Evolutionary conservation across 2,113 vertebrate species (phyloP).

Genomic region (Oostethus manadensis): DNA sequence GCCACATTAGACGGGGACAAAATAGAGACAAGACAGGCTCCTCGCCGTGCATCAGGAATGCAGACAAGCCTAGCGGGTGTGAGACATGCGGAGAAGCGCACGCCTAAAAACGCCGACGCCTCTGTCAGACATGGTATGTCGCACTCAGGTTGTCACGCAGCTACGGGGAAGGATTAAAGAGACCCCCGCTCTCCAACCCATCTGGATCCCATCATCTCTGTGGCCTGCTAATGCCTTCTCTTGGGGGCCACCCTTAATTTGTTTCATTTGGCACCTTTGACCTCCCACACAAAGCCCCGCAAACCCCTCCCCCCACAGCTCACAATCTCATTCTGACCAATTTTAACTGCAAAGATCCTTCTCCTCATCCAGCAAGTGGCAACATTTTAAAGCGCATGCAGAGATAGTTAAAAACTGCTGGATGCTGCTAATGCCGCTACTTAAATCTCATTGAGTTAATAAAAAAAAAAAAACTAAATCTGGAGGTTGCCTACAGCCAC

Average conservation of each 20-base stretch:
- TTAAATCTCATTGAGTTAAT: too few relatives aligned
- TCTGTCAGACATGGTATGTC: conserved; percentile 27
- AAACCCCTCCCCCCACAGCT: conserved; percentile 29
- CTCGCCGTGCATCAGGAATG: conserved; percentile 12
- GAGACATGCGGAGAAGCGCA: conserved; percentile 27
- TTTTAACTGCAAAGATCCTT: conserved; percentile 12
- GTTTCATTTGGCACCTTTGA: conserved; percentile 71
- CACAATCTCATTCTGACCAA: conserved; percentile 45
- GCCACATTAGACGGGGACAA: neutral
- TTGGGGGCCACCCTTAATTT: conserved; percentile 67
- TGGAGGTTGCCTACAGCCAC: too few relatives aligned
- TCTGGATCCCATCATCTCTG: conserved; percentile 70
- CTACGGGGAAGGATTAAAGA: conserved; percentile 13
- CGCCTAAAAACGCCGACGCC: conserved; percentile 7
- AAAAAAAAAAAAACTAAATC: too few relatives aligned
- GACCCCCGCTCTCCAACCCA: conserved; percentile 46
- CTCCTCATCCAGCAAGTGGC: neutral
- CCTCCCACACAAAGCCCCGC: conserved; percentile 25
- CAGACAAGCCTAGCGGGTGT: conserved; percentile 37
- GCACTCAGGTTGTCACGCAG: conserved; percentile 26
- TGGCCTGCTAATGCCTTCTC: conserved; percentile 64
- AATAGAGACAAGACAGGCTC: neutral
- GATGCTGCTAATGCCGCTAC: too few relatives aligned
- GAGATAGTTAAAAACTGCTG: too few relatives aligned
- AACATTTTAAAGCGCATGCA: too few relatives aligned